phyloP scores from a whole-genome alignment of 2,888 invertebrate species.

The Coelinius sp. region DNA sequence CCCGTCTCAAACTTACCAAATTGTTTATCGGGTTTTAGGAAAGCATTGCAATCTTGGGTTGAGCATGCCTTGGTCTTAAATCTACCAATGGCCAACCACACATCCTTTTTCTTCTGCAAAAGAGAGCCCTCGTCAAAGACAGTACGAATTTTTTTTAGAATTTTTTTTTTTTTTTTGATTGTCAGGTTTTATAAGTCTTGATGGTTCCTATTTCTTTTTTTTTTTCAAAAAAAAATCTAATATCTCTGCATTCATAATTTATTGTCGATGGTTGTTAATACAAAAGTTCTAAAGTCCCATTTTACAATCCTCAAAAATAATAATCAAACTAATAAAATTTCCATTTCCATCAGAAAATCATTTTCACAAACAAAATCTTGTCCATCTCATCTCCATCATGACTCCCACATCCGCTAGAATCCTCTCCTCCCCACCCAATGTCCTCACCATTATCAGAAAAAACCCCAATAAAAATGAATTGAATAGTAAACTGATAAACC shows the following conservation, averaged over 20 bases:
- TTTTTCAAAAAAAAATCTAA: no score
- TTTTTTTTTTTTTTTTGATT: conserved; percentile 28
- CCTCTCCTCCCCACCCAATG: neutral
- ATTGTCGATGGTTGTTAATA: no score
- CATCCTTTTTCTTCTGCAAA: conserved; percentile 71
- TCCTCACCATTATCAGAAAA: neutral
- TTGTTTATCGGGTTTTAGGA: conserved; percentile 69
- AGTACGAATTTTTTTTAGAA: conserved; percentile 58
- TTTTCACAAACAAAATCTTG: no score
- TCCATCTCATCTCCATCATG: neutral
- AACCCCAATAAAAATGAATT: neutral
- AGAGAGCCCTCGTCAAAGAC: conserved; percentile 71
- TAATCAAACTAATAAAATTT: no score
- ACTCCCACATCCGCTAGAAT: neutral
- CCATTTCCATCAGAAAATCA: no score
- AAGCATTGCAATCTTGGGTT: conserved; percentile 70
- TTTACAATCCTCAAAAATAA: no score
- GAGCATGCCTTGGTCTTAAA: conserved; percentile 70
- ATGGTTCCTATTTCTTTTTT: conserved; percentile 36
- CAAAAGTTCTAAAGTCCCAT: no score
- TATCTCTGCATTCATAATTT: no score
- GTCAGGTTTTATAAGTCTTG: conserved; percentile 31
- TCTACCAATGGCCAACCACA: conserved; percentile 70
- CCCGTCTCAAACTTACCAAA: conserved; percentile 68
- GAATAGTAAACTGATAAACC: neutral